A percentile compares a stretch with the other conserved stretches of the same genome.
Evolutionary conservation across 2,797 vertebrate species (phyloP).

Genomic region (Strix occidentalis): DNA sequence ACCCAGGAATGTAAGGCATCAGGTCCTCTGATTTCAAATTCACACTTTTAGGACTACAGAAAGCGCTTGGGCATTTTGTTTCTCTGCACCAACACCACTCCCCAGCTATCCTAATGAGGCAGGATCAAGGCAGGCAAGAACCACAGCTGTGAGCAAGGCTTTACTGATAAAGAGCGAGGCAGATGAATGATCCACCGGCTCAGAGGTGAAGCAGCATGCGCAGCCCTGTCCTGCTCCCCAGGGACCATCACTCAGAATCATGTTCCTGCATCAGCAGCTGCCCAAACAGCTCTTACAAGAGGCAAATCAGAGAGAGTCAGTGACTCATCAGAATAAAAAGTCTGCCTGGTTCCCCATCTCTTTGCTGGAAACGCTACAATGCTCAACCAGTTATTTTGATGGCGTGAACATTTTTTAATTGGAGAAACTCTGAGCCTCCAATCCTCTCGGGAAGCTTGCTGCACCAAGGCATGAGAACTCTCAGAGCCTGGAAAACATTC

Average conservation of each 20-base stretch:
- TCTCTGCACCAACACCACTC: neutral
- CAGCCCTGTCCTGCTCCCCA: neutral
- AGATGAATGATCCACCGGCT: neutral
- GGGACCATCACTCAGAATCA: neutral
- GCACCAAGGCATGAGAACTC: neutral
- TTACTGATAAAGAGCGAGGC: neutral
- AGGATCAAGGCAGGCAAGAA: neutral
- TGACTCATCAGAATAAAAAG: conserved; percentile 39
- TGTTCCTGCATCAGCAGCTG: conserved; percentile 8
- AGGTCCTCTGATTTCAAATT: neutral
- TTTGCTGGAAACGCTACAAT: neutral
- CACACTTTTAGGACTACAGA: neutral
- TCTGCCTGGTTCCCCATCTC: neutral
- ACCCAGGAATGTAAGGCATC: neutral
- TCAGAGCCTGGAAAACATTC: neutral
- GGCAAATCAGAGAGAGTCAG: neutral
- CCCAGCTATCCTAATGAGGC: neutral
- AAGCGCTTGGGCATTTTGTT: neutral
- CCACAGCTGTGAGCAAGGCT: neutral
- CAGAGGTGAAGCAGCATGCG: neutral
- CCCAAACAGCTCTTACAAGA: conserved; percentile 15
- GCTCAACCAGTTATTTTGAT: neutral
- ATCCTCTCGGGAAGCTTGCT: neutral
- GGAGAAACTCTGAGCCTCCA: neutral
- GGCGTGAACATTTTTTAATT: neutral